Evolutionary conservation across 2,113 vertebrate genomes (phyloP).

Genomic region (Erythrolamprus reginae): DNA sequence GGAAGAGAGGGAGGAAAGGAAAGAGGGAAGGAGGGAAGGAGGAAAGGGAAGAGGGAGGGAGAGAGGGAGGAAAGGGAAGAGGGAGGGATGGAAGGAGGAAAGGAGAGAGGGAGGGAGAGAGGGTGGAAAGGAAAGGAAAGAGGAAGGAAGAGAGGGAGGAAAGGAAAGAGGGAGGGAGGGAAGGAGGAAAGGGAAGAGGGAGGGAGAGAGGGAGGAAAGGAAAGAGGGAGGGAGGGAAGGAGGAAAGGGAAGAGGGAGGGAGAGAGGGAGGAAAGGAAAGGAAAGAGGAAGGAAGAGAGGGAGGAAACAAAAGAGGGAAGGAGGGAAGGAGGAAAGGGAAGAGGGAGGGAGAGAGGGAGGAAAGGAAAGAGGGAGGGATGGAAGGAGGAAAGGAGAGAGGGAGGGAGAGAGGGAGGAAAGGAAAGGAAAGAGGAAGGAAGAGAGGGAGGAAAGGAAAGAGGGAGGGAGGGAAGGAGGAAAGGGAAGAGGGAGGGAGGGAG

Average conservation of each 20-base stretch:
- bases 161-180: rapidly evolving
- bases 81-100: rapidly evolving
- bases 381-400: rapidly evolving
- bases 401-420: too few species aligned
- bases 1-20: too few species aligned
- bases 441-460: rapidly evolving
- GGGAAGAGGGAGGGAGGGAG: too few species aligned
- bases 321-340: rapidly evolving
- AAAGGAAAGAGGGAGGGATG: rapidly evolving
- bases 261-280: background rate
- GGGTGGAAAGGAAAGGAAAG: too few species aligned
- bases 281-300: rapidly evolving
- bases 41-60: background rate
- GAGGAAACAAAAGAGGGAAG: too few species aligned
- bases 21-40: background rate
- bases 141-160: rapidly evolving
- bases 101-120: rapidly evolving
- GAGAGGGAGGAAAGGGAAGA: background rate
- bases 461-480: too few species aligned
- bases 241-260: too few species aligned
- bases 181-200: rapidly evolving
- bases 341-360: rapidly evolving
- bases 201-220: rapidly evolving
- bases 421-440: too few species aligned
- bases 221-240: rapidly evolving